Evolutionary conservation across 2,113 vertebrate species (phyloP), one percentile per base, ranked within the genome.

Genomic region (Sisor rabdophorus): DNA sequence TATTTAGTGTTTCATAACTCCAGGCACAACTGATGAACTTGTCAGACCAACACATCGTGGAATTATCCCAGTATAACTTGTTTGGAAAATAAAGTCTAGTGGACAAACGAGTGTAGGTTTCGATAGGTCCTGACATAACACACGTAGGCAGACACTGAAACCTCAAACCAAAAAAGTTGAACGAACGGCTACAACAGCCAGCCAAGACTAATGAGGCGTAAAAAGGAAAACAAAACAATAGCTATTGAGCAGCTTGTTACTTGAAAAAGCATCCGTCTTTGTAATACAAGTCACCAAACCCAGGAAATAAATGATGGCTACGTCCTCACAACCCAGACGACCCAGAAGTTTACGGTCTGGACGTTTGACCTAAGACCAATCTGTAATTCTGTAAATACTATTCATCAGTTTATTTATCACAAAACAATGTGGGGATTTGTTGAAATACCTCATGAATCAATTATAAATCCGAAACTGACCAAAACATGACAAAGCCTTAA

Each of bases 301-400:
- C 24, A 20, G 32, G 56, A 50, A 64, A 70, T 67, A 52, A 76
- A 32, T 65, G 56, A 72, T 2, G 56, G 58, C 75, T 50, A 44
- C 9, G 47, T 70, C 75, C 75, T 77, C 56, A 19, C 20, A 13
- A 77, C 67, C 76, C 76, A 63, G 76, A 71, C 76, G 55, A 30
- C 32, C 22, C n/a, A 22, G n/a, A 16, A 1, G 2, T 11, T 47
- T 28, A 19, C 6, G 17, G 58, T 55, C n/a, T 73, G 59, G 54
- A 69, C 40, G 13, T 11, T 64, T 68, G 53, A 68, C 67, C 65
- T 1, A 1, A 50, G 55, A 20, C 28, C 44, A 52, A 58, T 28
- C 26, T 50, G 58, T 67, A 55, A 47, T 44, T 47, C 13, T 44
- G 32, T 3, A 30, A 52, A 52, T 50, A 69, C 47, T 17, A 26